Evolutionary conservation across 2,113 vertebrate genomes (phyloP).

Genomic region (Lagenorhynchus albirostris): DNA sequence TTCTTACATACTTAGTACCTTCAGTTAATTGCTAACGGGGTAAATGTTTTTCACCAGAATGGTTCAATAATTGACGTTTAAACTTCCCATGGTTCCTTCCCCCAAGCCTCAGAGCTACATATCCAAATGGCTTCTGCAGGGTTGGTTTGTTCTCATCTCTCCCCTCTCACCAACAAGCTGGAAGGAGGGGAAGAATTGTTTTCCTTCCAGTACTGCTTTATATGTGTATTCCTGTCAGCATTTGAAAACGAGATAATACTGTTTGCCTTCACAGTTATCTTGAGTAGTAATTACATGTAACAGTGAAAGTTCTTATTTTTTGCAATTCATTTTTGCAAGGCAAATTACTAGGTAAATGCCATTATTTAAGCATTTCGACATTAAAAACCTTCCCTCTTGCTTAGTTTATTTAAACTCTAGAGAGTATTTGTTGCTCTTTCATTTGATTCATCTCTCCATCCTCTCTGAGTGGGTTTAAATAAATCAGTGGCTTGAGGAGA

Average conservation of each 20-base stretch:
- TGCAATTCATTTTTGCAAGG: not conserved
- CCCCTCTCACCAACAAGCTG: not conserved
- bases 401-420: conserved; percentile 35
- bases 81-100: not conserved
- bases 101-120: not conserved
- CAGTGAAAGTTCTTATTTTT: not conserved
- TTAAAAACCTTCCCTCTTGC: not conserved
- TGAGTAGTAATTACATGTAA: not conserved
- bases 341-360: conserved; percentile 37
- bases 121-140: rapidly evolving
- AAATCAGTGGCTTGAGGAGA: conserved; percentile 53
- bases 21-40: not conserved
- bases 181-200: not conserved
- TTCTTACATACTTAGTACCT: not conserved
- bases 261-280: not conserved
- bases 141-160: not conserved
- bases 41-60: not conserved
- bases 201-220: not conserved
- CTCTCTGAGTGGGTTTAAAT: not conserved
- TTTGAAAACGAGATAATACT: not conserved
- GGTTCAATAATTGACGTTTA: not conserved
- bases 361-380: conserved; percentile 19
- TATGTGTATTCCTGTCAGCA: not conserved
- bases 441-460: conserved; percentile 27
- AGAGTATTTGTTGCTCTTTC: conserved; percentile 25